Percentiles rank a stretch among this genome's conserved stretches.
Conservation (phyloP, 2,113 vertebrate species). For the Hippocampus guttulatus region DNA sequence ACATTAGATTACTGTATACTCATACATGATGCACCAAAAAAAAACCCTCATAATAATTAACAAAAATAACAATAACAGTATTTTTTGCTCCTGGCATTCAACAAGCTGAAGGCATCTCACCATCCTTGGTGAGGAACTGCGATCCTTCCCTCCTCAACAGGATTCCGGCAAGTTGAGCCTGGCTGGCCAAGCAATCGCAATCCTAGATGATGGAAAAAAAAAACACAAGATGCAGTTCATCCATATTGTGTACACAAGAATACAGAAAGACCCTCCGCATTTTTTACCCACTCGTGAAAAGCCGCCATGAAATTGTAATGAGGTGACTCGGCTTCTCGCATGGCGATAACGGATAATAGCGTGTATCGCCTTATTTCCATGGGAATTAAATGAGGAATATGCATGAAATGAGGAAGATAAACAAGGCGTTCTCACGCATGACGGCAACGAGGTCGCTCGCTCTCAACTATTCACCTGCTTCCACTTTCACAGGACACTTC, state of each 20-base stretch:
- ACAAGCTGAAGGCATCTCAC: constrained; percentile 61
- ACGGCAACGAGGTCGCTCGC: not conserved
- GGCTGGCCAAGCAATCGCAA: constrained; percentile 83
- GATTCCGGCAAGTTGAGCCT: constrained; percentile 83
- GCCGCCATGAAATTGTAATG: not conserved
- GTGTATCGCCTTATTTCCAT: constrained; percentile 3
- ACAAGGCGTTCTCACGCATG: not conserved
- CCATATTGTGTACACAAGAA: not conserved
- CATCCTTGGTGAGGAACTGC: constrained; percentile 84
- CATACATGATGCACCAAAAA: too few species aligned
- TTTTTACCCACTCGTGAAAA: not conserved
- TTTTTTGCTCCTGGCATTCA: not conserved
- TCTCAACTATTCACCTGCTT: not conserved
- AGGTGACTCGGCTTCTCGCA: not conserved
- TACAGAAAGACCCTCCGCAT: not conserved
- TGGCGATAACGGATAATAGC: constrained; percentile 3
- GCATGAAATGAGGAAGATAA: constrained; percentile 11
- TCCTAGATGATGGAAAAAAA: constrained; percentile 70
- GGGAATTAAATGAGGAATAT: not conserved
- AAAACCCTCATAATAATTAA: not conserved
- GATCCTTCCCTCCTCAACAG: constrained; percentile 88
- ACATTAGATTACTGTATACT: too few species aligned
- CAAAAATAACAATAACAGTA: not conserved
- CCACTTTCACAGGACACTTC: not conserved
- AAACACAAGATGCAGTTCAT: constrained; percentile 5